Conservation (phyloP, 30 jellyfish, hydroid and myxozoan genomes). For the Aurelia sp. region DNA sequence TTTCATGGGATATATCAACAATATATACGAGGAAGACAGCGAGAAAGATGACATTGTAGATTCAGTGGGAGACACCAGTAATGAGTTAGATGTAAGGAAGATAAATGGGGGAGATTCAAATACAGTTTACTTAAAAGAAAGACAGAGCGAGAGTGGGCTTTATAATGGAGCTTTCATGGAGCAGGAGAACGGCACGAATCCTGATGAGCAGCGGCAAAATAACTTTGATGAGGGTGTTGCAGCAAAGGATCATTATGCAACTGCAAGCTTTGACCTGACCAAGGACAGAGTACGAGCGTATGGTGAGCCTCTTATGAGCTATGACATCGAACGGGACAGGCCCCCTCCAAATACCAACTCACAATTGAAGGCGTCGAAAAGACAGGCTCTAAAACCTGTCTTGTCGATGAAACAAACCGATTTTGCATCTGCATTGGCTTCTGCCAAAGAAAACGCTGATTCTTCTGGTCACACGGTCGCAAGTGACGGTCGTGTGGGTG, state of each 20-base stretch:
- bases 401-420: background rate
- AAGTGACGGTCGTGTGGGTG: background rate
- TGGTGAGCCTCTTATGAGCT: constrained; percentile 12
- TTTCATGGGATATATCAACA: background rate
- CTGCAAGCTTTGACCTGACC: background rate
- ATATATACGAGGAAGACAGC: constrained; percentile 7
- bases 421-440: background rate
- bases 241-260: background rate
- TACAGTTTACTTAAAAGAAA: too few relatives aligned
- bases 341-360: background rate
- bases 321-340: background rate
- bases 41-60: constrained; percentile 1
- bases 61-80: background rate
- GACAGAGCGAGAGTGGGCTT: too few relatives aligned
- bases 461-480: background rate
- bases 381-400: background rate
- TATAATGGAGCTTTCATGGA: too few relatives aligned
- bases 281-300: background rate
- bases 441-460: background rate
- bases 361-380: background rate
- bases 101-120: too few relatives aligned
- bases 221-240: background rate
- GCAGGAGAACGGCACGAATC: too few relatives aligned
- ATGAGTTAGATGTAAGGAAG: background rate
- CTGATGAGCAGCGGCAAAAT: background rate